These are phyloP conservation scores for Entelurus aequoreus DNA, from an alignment of 2,113 vertebrate genomes.

Conservation along the genomic window DNA sequence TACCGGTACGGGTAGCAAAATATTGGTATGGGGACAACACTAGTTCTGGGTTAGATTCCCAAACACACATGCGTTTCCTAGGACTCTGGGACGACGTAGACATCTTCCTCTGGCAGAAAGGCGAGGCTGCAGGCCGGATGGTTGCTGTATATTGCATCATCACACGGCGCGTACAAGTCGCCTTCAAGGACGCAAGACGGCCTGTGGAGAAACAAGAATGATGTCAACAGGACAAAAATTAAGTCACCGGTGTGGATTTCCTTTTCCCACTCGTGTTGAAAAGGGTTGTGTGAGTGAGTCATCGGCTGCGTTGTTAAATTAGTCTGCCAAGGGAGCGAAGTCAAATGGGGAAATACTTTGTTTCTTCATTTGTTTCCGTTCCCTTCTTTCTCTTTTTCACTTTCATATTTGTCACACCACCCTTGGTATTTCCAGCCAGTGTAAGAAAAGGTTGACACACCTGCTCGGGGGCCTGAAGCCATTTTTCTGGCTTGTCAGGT, in stretches of 20 bases:
- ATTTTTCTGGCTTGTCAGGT: constrained; percentile 27
- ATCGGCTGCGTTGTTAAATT: constrained; percentile 1
- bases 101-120: constrained; percentile 34
- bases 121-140: constrained; percentile 39
- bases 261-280: background rate
- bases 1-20: too few relatives aligned
- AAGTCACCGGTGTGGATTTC: constrained; percentile 7
- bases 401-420: background rate
- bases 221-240: constrained; percentile 2
- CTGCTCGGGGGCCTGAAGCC: background rate
- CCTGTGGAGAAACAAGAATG: constrained; percentile 27
- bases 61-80: background rate
- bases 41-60: too few relatives aligned
- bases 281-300: constrained; percentile 24
- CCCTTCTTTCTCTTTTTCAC: background rate
- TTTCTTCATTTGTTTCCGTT: constrained; percentile 36
- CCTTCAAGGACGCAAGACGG: constrained; percentile 19
- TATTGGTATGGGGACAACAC: too few relatives aligned
- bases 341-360: constrained; percentile 35
- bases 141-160: constrained; percentile 70
- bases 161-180: constrained; percentile 59
- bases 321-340: constrained; percentile 6
- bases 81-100: constrained; percentile 64
- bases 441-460: constrained; percentile 24
- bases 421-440: background rate